These are phyloP conservation scores for Aurelia coerulea DNA, from an alignment of 30 jellyfish, hydroid and myxozoan genomes.

Conservation along the genomic window DNA sequence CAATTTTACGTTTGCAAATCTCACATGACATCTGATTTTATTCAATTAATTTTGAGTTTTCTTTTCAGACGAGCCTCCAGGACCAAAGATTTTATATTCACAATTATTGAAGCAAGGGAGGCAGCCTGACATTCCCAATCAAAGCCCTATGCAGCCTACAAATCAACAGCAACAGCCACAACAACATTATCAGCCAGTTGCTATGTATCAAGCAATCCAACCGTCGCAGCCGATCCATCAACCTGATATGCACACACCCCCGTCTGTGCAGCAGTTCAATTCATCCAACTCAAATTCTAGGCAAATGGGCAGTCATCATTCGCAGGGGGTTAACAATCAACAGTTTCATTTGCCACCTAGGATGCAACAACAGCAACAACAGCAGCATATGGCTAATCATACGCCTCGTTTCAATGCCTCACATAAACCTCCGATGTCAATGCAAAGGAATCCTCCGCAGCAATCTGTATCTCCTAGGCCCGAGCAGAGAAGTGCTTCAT, in stretches of 20 bases:
- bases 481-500: conserved; percentile 13
- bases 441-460: background rate
- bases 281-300: background rate
- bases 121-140: conserved; percentile 7
- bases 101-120: conserved; percentile 5
- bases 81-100: conserved; percentile 25
- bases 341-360: conserved; percentile 53
- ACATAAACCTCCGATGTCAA: background rate
- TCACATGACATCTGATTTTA: no score
- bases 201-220: conserved; percentile 1
- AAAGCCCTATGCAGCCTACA: background rate
- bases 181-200: conserved; percentile 30
- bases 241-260: conserved; percentile 4
- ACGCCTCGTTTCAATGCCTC: no score
- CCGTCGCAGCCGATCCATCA: conserved; percentile 2
- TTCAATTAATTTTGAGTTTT: no score
- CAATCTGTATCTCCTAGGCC: background rate
- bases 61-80: conserved; percentile 14
- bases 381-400: no score
- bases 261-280: background rate
- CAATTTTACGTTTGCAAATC: no score
- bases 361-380: conserved; percentile 33
- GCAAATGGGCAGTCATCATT: conserved; percentile 32
- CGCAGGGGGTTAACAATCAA: conserved; percentile 1
- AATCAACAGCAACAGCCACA: conserved; percentile 51